Base-by-base conservation (phyloP, 1,140 invertebrate species). In the Anadara kagoshimensis region DNA sequence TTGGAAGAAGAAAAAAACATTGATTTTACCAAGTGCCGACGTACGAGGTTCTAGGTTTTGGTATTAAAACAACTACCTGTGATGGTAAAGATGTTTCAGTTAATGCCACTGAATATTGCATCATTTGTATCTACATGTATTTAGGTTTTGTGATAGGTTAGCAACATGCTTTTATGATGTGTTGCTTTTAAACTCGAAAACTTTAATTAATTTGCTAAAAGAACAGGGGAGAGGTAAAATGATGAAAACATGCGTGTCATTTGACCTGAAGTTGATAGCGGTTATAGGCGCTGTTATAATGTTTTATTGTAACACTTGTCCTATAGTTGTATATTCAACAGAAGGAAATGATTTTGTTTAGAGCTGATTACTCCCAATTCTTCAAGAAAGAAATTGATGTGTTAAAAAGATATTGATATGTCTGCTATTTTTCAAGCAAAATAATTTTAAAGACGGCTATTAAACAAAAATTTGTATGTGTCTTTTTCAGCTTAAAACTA, bases 401-500 rank as follows among this genome's bases (percentile, higher is more conserved):
- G 7, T 57, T 47, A 49, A 36, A 36, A 36, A 36, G 41, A 47
- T n/a, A 11, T 20, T 1, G 44, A 65, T 1, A 14, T 51, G 7
- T 57, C 54, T 18, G 41, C 18, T 11, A 14, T 44, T 44, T 71
- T 54, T 65, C 43, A 49, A 22, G 10, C 2, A 64, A n/a, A 7
- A 44, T 4, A 18, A 45, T 47, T 41, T 26, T 44, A 36, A 36
- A 36, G 7, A 3, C 7, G 29, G 7, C 29, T 36, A 36, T 36
- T 36, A 36, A 36, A 43, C 67, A 18, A 43, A 43, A 56, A 43
- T 67, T 10, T 68, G 53, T 65, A 11, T 59, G 16, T 69, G 24
- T 49, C 22, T 69, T 56, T 75, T 87, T n/a, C 83, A 89, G 85
- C 71, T 89, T 29, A 78, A 83, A 73, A 79, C 77, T 69, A 75